These are phyloP conservation scores for Xanthorhoe designata DNA, from an alignment of 2,888 invertebrate genomes.

Conservation along the genomic window DNA sequence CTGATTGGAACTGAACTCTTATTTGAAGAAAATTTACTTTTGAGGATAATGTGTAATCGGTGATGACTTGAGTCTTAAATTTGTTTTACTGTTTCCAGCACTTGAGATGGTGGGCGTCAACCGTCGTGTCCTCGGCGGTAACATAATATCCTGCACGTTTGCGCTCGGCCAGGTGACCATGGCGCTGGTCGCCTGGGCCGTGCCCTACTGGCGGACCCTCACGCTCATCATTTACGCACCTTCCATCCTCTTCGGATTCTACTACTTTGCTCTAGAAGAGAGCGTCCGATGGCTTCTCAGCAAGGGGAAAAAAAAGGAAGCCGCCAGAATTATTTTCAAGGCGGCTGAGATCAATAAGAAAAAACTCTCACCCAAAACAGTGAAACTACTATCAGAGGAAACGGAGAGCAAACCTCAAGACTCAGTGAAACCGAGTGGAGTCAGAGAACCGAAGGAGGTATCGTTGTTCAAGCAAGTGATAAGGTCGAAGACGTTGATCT, in stretches of 20 bases:
- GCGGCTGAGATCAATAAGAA: constrained; percentile 77
- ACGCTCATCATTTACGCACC: constrained; percentile 88
- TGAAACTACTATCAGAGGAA: constrained; percentile 50
- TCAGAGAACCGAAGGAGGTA: constrained; percentile 30
- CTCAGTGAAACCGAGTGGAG: background rate
- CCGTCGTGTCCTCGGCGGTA: constrained; percentile 88
- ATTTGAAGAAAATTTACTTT: background rate
- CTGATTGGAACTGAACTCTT: background rate
- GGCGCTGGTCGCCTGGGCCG: constrained; percentile 87
- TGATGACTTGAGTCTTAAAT: background rate
- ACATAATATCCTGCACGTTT: constrained; percentile 87
- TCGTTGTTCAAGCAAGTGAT: constrained; percentile 71
- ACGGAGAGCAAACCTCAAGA: constrained; percentile 33
- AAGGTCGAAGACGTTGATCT: constrained; percentile 79
- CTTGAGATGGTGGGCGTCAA: constrained; percentile 89
- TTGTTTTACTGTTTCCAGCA: constrained; percentile 70
- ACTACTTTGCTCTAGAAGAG: constrained; percentile 87
- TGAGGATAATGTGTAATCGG: too few species aligned
- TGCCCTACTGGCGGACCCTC: constrained; percentile 88
- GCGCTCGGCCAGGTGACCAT: constrained; percentile 88
- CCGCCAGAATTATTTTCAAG: constrained; percentile 78
- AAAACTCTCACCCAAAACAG: constrained; percentile 67
- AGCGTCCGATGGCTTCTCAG: constrained; percentile 90
- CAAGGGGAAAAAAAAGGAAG: constrained; percentile 83
- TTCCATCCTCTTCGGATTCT: constrained; percentile 86